Conservation (phyloP, 1,140 invertebrate genomes). For the Brachionus manjavacas region DNA sequence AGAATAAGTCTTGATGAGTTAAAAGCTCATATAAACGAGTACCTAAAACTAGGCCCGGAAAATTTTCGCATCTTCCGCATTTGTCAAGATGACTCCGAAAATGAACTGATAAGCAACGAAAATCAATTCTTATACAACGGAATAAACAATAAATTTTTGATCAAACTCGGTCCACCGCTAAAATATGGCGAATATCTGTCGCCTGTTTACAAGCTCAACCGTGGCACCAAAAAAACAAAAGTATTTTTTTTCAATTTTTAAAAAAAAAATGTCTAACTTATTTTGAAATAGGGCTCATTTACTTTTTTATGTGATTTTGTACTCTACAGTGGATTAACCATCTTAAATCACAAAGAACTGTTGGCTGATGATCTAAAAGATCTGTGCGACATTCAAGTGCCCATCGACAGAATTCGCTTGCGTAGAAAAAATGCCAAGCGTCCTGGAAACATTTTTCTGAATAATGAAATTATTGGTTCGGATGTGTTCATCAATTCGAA, state of each 20-base stretch:
- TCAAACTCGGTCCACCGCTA: neutral
- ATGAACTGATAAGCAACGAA: neutral
- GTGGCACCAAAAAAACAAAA: neutral
- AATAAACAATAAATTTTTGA: slow-evolving; percentile 2
- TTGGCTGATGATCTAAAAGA: slow-evolving; percentile 22
- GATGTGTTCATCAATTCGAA: slow-evolving; percentile 21
- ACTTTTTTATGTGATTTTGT: slow-evolving; percentile 31
- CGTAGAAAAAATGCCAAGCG: slow-evolving; percentile 13
- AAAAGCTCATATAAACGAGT: slow-evolving; percentile 1
- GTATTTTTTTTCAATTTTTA: neutral
- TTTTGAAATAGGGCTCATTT: slow-evolving; percentile 12
- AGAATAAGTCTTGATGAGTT: neutral
- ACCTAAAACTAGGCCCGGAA: neutral
- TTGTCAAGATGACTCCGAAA: neutral
- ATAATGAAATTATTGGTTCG: slow-evolving; percentile 4
- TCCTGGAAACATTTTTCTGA: slow-evolving; percentile 13
- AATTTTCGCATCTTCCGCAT: slow-evolving; percentile 35
- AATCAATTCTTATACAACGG: slow-evolving; percentile 19
- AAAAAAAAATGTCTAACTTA: neutral
- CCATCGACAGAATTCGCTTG: neutral
- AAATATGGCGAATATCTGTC: slow-evolving; percentile 28
- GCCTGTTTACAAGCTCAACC: slow-evolving; percentile 1
- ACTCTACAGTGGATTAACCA: neutral
- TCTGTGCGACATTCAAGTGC: neutral
- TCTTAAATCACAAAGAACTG: slow-evolving; percentile 9